These are phyloP conservation scores for Bradypodion ventrale DNA, from an alignment of 2,797 vertebrate species.

Conservation along the genomic window DNA sequence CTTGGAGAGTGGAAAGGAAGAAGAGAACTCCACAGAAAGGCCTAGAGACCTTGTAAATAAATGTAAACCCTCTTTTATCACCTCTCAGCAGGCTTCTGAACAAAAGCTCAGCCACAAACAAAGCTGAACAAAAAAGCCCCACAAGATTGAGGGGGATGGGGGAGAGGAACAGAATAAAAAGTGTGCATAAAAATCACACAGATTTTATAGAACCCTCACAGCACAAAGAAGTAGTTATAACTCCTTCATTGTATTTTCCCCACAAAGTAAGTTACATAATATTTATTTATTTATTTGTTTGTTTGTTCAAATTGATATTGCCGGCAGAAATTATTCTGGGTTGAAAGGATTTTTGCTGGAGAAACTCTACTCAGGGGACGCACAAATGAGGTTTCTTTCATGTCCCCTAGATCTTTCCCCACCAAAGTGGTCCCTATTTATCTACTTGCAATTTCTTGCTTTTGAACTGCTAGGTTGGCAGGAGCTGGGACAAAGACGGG, in stretches of 20 bases:
- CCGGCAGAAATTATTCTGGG: no score
- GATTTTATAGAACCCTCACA: neutral
- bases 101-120: conserved; percentile 63
- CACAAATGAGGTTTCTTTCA: no score
- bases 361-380: no score
- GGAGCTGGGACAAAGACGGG: no score
- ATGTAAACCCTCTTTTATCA: neutral
- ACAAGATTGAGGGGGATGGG: conserved; percentile 18
- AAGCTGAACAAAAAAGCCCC: conserved; percentile 55
- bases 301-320: no score
- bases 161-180: neutral
- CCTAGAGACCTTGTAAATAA: neutral
- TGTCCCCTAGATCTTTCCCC: no score
- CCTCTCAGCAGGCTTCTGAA: conserved; percentile 18
- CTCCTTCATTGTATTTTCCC: neutral
- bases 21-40: neutral
- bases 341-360: no score
- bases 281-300: no score
- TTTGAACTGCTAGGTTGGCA: no score
- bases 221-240: neutral
- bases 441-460: no score
- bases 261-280: neutral
- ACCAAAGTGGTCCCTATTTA: no score
- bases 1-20: neutral
- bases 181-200: neutral